A percentile compares a stretch with the other conserved stretches of the same genome.
Evolutionary conservation across 2,113 vertebrate genomes (phyloP).

Genomic region (Phalacrocorax brasilianus): DNA sequence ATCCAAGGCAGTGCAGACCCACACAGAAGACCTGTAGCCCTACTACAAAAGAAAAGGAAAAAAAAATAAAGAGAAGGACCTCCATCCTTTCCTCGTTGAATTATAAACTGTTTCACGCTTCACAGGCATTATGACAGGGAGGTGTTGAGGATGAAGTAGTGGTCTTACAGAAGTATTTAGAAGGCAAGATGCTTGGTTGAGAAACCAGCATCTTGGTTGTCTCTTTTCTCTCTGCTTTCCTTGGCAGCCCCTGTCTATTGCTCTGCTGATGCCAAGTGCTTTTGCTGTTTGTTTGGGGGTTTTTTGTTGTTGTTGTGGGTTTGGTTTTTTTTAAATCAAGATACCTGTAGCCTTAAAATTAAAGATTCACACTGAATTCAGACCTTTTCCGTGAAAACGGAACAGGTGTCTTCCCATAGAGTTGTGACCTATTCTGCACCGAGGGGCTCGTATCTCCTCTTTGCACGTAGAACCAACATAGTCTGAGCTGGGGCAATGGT

Average conservation of each 20-base stretch:
- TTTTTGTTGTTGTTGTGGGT: not conserved
- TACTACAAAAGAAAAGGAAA: not conserved
- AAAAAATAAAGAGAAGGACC: too few species aligned
- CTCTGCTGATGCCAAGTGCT: not conserved
- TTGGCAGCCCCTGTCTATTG: not conserved
- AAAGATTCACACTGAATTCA: not conserved
- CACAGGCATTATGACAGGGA: not conserved
- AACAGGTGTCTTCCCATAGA: not conserved
- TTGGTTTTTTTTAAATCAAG: not conserved
- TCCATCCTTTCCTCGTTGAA: not conserved
- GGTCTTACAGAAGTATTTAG: not conserved
- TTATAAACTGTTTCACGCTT: not conserved
- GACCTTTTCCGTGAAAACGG: not conserved
- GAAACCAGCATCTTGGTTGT: not conserved
- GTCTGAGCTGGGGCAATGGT: not conserved
- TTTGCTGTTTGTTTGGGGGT: not conserved
- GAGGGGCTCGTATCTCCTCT: not conserved
- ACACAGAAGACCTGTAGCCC: not conserved
- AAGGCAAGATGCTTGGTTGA: not conserved
- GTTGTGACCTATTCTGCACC: not conserved
- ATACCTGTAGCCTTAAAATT: not conserved
- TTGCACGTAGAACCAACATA: not conserved
- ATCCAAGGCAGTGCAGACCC: not conserved
- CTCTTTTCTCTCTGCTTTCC: not conserved
- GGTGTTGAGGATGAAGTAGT: not conserved